These are phyloP conservation scores for Caenorhabditis doughertyi DNA, from an alignment of 2,888 invertebrate species.

Conservation along the genomic window DNA sequence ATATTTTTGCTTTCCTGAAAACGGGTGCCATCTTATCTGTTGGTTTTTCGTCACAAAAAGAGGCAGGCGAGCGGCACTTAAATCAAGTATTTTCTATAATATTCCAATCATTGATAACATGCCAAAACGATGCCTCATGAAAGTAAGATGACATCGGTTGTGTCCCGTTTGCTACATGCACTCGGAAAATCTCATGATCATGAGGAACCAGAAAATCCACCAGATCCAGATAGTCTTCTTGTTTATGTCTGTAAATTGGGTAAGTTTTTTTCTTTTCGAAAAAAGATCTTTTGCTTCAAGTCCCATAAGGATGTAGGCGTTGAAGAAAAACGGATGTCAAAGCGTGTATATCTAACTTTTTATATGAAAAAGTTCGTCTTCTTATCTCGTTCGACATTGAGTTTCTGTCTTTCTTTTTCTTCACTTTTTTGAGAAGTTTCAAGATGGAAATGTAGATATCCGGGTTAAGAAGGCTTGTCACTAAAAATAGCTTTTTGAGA, in stretches of 20 bases:
- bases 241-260: slow-evolving; percentile 72
- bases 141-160: slow-evolving; percentile 71
- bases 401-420: slow-evolving; percentile 8
- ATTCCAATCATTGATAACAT: slow-evolving; percentile 17
- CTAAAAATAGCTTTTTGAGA: slow-evolving; percentile 14
- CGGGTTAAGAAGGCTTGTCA: background rate
- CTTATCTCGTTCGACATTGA: slow-evolving; percentile 29
- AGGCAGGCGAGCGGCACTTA: background rate
- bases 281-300: background rate
- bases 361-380: slow-evolving; percentile 40
- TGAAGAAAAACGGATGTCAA: slow-evolving; percentile 40
- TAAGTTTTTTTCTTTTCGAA: slow-evolving; percentile 45
- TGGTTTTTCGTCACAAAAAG: slow-evolving; percentile 28
- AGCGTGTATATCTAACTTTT: slow-evolving; percentile 41
- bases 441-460: slow-evolving; percentile 36
- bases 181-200: slow-evolving; percentile 68
- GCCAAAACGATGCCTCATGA: slow-evolving; percentile 49
- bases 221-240: slow-evolving; percentile 70
- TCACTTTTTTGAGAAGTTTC: slow-evolving; percentile 23
- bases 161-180: slow-evolving; percentile 72
- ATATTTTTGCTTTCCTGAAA: slow-evolving; percentile 52
- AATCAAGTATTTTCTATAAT: background rate
- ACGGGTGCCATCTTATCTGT: slow-evolving; percentile 59
- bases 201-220: slow-evolving; percentile 65
- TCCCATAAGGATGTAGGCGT: slow-evolving; percentile 29